Evolutionary conservation across 1,140 invertebrate genomes (phyloP).

Genomic region (Habropoda laboriosa): DNA sequence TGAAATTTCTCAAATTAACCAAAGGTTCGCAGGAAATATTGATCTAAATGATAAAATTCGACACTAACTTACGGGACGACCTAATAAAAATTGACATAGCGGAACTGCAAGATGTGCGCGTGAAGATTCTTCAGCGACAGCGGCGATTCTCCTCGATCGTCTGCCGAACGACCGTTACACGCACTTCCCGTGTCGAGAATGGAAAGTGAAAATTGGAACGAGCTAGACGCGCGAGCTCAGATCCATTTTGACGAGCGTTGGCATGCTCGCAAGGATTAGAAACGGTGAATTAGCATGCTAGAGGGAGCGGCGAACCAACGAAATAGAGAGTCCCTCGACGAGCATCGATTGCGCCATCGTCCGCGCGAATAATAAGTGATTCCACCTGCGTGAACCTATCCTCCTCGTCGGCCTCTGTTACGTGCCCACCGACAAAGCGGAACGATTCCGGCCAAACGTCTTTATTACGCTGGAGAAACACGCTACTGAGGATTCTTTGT

Average conservation of each 20-base stretch:
- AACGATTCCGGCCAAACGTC: not conserved
- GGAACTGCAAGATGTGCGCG: not conserved
- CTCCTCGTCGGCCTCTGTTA: slow-evolving; percentile 17
- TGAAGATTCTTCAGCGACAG: not conserved
- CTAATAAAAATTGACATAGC: no score
- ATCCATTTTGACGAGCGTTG: slow-evolving; percentile 62
- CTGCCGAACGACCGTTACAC: not conserved
- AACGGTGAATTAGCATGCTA: slow-evolving; percentile 60
- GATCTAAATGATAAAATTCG: no score
- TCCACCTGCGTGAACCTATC: not conserved
- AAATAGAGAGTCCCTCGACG: slow-evolving; percentile 60
- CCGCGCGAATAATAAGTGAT: slow-evolving; percentile 38
- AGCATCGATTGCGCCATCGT: slow-evolving; percentile 52
- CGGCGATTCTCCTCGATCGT: not conserved
- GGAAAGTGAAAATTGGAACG: slow-evolving; percentile 80
- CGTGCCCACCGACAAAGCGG: not conserved
- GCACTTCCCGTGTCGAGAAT: slow-evolving; percentile 67
- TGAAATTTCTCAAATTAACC: no score
- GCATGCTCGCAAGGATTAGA: slow-evolving; percentile 50
- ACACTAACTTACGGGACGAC: no score
- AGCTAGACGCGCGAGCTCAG: slow-evolving; percentile 52
- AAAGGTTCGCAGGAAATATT: no score
- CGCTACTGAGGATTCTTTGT: not conserved
- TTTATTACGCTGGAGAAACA: not conserved
- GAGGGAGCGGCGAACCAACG: slow-evolving; percentile 33